Evolutionary conservation across 2,888 invertebrate genomes (phyloP), one percentile per base, ranked within the genome.

Genomic region (Drosophila limbata): DNA sequence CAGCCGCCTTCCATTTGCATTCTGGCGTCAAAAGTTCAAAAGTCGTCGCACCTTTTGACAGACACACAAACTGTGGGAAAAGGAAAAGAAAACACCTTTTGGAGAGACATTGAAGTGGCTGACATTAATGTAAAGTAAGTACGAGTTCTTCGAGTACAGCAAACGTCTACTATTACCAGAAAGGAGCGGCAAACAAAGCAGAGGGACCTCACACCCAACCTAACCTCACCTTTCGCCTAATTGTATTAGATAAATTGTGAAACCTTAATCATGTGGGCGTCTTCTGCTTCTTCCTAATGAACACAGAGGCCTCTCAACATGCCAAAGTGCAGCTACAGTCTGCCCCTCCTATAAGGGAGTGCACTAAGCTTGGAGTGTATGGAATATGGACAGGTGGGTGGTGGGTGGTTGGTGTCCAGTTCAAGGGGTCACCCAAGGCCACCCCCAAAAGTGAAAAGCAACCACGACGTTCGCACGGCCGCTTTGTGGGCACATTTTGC

Each of bases 191-290:
- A 55, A 25, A 35, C 45, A 25, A 21, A 9, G 33, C 57, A 42
- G 17, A 37, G 60, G 45, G 28, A 52, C 65, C 65, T 74, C 75
- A 11, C 33, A 35, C 35, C 35, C 33, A 33, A 33, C 33, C 11
- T 33, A 11, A 47, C 63, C 67, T 73, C 76, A 75, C 81, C 78
- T 79, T 69, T 70, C 84, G 79, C 80, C 86, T 90, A 90, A 90
- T 88, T 90, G 90, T 81, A 82, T 90, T 88, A 88, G 84, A 88
- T 89, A 88, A 88, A 89, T 90, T 85, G 80, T 76, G 84, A 89
- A 90, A 84, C 88, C 86, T 80, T 86, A 89, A 88, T 89, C 89
- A 81, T 82, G 89, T 89, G 88, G 90, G 80, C 75, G 70, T 59
- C 71, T 51, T 45, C 13, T n/a, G 13, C 44, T 28, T 10, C 44